These are phyloP conservation scores for Campoplex capitator DNA, from an alignment of 2,888 invertebrate genomes.

Conservation along the genomic window DNA sequence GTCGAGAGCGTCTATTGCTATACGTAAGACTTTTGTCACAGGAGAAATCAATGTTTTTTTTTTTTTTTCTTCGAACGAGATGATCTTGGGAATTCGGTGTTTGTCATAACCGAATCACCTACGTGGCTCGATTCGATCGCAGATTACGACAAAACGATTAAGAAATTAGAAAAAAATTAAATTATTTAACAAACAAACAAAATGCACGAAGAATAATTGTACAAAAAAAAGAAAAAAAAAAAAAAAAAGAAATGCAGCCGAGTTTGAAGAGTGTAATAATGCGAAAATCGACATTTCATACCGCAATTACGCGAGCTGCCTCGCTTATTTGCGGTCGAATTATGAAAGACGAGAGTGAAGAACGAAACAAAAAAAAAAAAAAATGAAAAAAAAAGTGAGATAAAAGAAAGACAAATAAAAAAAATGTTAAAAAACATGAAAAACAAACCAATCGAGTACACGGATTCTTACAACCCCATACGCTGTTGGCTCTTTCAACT, in stretches of 20 bases:
- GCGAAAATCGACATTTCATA: slow-evolving; percentile 68
- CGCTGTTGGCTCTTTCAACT: too few relatives aligned
- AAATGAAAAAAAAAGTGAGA: slow-evolving; percentile 45
- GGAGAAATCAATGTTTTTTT: slow-evolving; percentile 12
- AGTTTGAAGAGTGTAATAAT: slow-evolving; percentile 64
- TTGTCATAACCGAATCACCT: slow-evolving; percentile 1
- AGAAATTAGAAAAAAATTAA: slow-evolving; percentile 46
- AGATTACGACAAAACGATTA: slow-evolving; percentile 56
- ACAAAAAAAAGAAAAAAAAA: slow-evolving; percentile 67
- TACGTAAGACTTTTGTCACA: slow-evolving; percentile 8
- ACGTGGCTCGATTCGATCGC: slow-evolving; percentile 64
- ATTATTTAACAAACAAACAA: slow-evolving; percentile 41
- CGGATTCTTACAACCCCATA: background rate
- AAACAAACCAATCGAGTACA: slow-evolving; percentile 41
- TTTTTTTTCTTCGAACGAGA: slow-evolving; percentile 51
- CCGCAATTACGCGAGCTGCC: slow-evolving; percentile 38
- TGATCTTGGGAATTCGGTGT: slow-evolving; percentile 29
- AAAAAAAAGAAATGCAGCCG: slow-evolving; percentile 65
- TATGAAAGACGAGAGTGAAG: slow-evolving; percentile 36
- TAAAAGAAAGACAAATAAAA: slow-evolving; percentile 67
- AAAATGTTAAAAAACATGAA: slow-evolving; percentile 67
- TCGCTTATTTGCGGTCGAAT: slow-evolving; percentile 39
- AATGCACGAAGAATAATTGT: slow-evolving; percentile 76
- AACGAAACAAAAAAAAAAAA: slow-evolving; percentile 30
- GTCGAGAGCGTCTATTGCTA: background rate